Evolutionary conservation across 92 coral and sea anemone genomes (phyloP), one percentile per base, ranked within the genome.

Genomic region (Phenganax stokvisi): DNA sequence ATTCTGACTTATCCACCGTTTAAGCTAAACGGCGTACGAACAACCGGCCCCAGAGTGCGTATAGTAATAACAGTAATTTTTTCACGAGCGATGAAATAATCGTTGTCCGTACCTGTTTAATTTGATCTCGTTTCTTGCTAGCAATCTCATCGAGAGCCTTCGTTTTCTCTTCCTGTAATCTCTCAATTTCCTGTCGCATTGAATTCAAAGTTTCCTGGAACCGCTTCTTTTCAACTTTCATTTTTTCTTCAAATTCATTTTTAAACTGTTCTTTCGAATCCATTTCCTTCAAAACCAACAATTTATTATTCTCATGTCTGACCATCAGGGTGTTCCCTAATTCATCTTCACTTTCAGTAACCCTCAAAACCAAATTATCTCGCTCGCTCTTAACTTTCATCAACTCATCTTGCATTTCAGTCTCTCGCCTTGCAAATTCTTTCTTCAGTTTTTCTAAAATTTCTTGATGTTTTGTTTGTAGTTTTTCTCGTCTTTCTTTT

Each of bases 151-250:
- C 56, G 15, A 63, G 29, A 9, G 37, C 47, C 10, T 64, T 65
- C 16, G 51, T 63, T 28, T 62, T 67, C 53, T 79, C 74, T 7
- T 51, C 47, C 47, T 91, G 92, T 17, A 96, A 74, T 59, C 92
- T 85, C 57, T 80, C 71, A 54, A 92, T 92, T 83, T 96, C 99
- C 54, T 89, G 86, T 31, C 96, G 88, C 74, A 96, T 83, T 15
- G 84, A 82, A 17, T 90, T 84, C 51, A 96, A 84, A 0, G 94
- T 92, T 81, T 84, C 91, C 80, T 90, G 96, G 70, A 96, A 88
- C 52, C 89, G 90, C 77, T 90, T 88, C 77, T 90, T 96, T 81
- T 92, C 99, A 27, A 85, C 88, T 31, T 87, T 89, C 60, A 90
- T 84, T 64, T 87, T 92, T 83, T 89, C 79, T 69, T 83, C 86